These are phyloP conservation scores for Agapornis roseicollis DNA, from an alignment of 2,113 vertebrate genomes.

Conservation along the genomic window DNA sequence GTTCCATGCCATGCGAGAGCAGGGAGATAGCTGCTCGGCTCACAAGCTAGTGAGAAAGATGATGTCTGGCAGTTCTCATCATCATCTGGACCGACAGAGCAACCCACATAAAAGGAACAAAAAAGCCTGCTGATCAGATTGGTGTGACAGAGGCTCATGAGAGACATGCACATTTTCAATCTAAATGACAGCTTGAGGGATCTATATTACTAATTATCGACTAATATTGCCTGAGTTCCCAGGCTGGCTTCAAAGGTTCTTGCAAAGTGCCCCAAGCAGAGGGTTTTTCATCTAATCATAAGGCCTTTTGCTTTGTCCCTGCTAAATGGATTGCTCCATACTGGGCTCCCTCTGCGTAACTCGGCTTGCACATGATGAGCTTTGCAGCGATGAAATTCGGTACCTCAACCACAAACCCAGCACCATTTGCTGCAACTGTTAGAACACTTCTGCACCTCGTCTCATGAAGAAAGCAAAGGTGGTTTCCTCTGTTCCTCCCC, in stretches of 20 bases:
- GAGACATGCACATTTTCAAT: constrained; percentile 60
- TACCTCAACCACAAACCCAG: constrained; percentile 52
- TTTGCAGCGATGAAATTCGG: constrained; percentile 56
- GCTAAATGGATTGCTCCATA: constrained; percentile 38
- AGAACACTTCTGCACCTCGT: constrained; percentile 51
- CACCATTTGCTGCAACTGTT: constrained; percentile 58
- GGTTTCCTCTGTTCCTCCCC: constrained; percentile 22
- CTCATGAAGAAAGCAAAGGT: background rate
- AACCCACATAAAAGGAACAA: constrained; percentile 70
- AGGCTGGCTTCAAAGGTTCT: constrained; percentile 65
- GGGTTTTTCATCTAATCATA: constrained; percentile 40
- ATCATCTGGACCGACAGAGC: constrained; percentile 35
- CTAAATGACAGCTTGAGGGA: constrained; percentile 56
- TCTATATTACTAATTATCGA: constrained; percentile 69
- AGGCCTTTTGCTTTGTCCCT: constrained; percentile 31
- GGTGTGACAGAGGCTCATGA: constrained; percentile 55
- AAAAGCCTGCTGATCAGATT: constrained; percentile 66
- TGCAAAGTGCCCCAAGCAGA: constrained; percentile 12
- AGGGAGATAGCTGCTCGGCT: constrained; percentile 14
- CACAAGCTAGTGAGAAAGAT: constrained; percentile 62
- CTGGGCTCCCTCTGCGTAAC: background rate
- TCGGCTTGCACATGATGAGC: constrained; percentile 56
- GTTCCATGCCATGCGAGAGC: background rate
- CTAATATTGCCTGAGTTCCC: constrained; percentile 64
- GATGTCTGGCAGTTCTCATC: constrained; percentile 64